Percentiles rank a stretch among this genome's conserved stretches.
These are phyloP conservation scores for Shargacucullia verbasci DNA, from an alignment of 2,888 invertebrate genomes.

Conservation along the genomic window DNA sequence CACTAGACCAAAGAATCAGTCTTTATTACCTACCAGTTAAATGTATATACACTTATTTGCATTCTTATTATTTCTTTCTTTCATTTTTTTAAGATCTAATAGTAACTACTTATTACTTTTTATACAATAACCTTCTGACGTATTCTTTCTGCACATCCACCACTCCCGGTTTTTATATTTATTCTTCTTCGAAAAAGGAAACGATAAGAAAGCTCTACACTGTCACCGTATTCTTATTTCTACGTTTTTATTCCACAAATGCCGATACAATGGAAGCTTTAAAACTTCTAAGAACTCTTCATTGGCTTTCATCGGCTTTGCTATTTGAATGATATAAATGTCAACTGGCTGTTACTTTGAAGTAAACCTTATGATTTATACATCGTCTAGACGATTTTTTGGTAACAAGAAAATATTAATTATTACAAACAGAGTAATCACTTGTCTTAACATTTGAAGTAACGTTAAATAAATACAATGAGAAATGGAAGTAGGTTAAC, in stretches of 20 bases:
- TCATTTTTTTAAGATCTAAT: no score
- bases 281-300: slow-evolving; percentile 15
- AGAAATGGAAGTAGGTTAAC: no score
- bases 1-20: no score
- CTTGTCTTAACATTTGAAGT: no score
- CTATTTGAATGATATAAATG: slow-evolving; percentile 35
- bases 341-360: slow-evolving; percentile 8
- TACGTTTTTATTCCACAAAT: slow-evolving; percentile 36
- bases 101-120: neutral
- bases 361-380: slow-evolving; percentile 13
- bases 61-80: no score
- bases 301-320: slow-evolving; percentile 33
- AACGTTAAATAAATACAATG: no score
- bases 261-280: slow-evolving; percentile 25
- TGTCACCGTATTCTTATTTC: slow-evolving; percentile 28
- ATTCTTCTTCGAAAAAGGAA: slow-evolving; percentile 22
- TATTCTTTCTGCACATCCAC: neutral
- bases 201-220: slow-evolving; percentile 28
- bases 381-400: slow-evolving; percentile 13
- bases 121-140: slow-evolving; percentile 10
- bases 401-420: neutral
- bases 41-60: no score
- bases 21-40: no score
- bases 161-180: slow-evolving; percentile 34
- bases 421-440: no score